Conservation (phyloP, 35 echinoderm and acorn worm genomes). For the Antedon bifida region DNA sequence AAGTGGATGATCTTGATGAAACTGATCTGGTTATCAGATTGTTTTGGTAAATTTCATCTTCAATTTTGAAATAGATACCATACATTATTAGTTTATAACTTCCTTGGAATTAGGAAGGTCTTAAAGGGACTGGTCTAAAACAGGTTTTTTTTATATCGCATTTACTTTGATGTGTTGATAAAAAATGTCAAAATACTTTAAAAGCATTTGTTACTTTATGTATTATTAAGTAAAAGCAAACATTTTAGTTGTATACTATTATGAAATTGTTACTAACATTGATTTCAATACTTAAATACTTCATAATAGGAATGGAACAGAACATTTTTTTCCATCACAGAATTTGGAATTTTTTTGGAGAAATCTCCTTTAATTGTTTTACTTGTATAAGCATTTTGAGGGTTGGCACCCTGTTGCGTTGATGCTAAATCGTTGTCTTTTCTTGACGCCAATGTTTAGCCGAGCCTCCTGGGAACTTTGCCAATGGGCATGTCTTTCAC, state of each 20-base stretch:
- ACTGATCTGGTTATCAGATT: not conserved
- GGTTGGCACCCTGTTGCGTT: not conserved
- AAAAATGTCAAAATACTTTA: too few relatives aligned
- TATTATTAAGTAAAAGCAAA: too few relatives aligned
- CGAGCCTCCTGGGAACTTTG: not conserved
- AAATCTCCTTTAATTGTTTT: not conserved
- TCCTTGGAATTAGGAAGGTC: not conserved
- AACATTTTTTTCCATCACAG: too few relatives aligned
- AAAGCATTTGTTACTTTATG: too few relatives aligned
- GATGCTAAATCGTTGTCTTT: not conserved
- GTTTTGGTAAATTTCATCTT: not conserved
- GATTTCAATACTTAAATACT: too few relatives aligned
- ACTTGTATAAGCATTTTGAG: not conserved
- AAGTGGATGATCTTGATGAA: not conserved
- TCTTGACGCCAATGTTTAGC: not conserved
- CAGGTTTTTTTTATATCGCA: too few relatives aligned
- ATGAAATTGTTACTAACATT: too few relatives aligned
- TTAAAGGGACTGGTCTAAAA: not conserved
- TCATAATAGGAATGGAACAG: too few relatives aligned
- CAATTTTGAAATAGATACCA: not conserved
- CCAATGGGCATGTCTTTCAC: not conserved
- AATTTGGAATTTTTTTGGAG: too few relatives aligned
- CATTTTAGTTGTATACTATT: too few relatives aligned
- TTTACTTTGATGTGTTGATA: too few relatives aligned
- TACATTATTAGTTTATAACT: not conserved